phyloP scores from a whole-genome alignment of 2,888 invertebrate genomes.

The Notodonta ziczac region DNA sequence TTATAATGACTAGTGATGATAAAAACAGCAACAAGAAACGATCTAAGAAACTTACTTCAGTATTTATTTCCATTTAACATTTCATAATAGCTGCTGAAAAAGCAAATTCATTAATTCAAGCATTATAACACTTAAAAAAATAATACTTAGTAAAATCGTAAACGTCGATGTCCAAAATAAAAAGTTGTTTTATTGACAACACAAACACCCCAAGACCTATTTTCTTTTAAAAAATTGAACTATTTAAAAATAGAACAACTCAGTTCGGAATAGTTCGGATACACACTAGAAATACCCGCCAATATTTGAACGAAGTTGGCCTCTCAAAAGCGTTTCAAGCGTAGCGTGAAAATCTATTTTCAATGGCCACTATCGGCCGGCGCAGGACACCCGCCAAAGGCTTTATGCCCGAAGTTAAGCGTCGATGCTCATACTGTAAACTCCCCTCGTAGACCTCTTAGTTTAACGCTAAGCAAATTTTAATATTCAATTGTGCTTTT shows the following conservation, averaged over 20 bases:
- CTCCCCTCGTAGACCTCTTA: slow-evolving; percentile 68
- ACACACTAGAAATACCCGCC: slow-evolving; percentile 43
- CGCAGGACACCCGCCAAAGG: slow-evolving; percentile 74
- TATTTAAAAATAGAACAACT: slow-evolving; percentile 29
- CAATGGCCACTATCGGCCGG: slow-evolving; percentile 80
- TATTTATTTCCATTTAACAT: background rate
- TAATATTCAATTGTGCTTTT: slow-evolving; percentile 82
- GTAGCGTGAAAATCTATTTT: slow-evolving; percentile 84
- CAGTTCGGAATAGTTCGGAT: slow-evolving; percentile 30
- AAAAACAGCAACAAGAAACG: background rate
- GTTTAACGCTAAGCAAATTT: slow-evolving; percentile 80
- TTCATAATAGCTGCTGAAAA: background rate
- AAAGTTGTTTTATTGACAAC: slow-evolving; percentile 3
- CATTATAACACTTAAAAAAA: too few relatives aligned
- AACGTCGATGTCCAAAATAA: too few relatives aligned
- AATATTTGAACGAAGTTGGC: slow-evolving; percentile 75
- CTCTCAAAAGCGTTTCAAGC: slow-evolving; percentile 65
- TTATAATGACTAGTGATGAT: background rate
- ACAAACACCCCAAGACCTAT: slow-evolving; percentile 15
- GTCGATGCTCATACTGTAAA: slow-evolving; percentile 67
- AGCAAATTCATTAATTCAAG: background rate
- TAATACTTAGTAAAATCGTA: too few relatives aligned
- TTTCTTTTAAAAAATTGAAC: slow-evolving; percentile 7
- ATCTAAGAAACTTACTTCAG: background rate
- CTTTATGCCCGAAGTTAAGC: slow-evolving; percentile 77